Evolutionary conservation across 92 coral and sea anemone genomes (phyloP), one percentile per base, ranked within the genome.

Genomic region (Blastomussa wellsi): DNA sequence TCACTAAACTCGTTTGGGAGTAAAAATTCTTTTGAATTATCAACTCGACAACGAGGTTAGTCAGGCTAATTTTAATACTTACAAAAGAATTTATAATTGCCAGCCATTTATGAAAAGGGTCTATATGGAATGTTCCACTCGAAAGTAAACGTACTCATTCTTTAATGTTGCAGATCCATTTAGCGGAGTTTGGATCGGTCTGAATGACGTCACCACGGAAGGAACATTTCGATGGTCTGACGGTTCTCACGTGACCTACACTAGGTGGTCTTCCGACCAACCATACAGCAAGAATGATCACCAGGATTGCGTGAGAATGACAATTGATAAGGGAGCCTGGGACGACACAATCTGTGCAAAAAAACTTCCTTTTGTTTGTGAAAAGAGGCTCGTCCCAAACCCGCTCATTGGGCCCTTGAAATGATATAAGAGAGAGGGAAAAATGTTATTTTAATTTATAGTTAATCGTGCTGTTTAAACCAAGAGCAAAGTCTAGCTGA

Each of bases 171-270:
- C 57, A 79, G 72, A 39, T 79, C 39, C 73, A 42, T 29, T 41
- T 29, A 65, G 16, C 64, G 88, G 81, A 19, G 70, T 57, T 52
- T 86, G 92, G 84, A 85, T 85, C 70, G 92, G 92, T n/a, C 74
- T 89, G 42, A 89, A 85, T 59, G 92, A 89, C 86, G 52, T 84
- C 33, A 42, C 81, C 39, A 48, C 64, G 2, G 91, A 88, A 51
- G 91, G 89, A 19, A 71, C 41, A 12, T 85, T 81, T 64, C 51
- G n/a, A 65, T 79, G 92, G 92, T 37, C 80, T 2, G 84, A 85
- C 44, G 89, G 82, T 4, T 42, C 71, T 78, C 82, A 89, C 51
- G 72, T 79, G 77, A 52, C 73, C 33, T 77, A 84, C 77, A 38
- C 33, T 10, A 79, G n/a, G 39, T 79, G 83, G 83, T 26, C 31